A percentile compares a stretch with the other conserved stretches of the same genome.
These are phyloP conservation scores for Acleris sparsana DNA, from an alignment of 2,888 invertebrate genomes.

Conservation along the genomic window DNA sequence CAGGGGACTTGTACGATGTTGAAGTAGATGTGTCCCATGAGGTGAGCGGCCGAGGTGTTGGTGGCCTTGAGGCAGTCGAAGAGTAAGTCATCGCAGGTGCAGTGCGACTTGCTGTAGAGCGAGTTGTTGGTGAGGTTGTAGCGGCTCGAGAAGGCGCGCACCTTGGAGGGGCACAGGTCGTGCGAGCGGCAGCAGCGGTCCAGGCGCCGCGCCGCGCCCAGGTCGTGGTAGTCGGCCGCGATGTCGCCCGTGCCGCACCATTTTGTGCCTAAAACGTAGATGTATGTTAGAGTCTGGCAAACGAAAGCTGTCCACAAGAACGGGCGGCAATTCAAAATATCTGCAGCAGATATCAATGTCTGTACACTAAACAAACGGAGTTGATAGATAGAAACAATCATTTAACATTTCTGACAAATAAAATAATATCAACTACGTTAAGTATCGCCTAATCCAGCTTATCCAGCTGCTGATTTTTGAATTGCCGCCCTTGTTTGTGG, in stretches of 20 bases:
- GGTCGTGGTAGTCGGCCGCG: conserved; percentile 91
- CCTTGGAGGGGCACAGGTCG: conserved; percentile 94
- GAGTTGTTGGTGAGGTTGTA: conserved; percentile 94
- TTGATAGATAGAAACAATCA: too few species aligned
- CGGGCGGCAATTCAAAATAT: too few species aligned
- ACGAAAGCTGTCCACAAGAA: too few species aligned
- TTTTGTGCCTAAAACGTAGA: conserved; percentile 87
- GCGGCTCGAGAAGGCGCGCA: conserved; percentile 86
- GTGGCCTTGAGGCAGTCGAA: conserved; percentile 91
- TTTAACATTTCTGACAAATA: too few species aligned
- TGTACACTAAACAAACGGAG: too few species aligned
- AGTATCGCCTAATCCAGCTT: too few species aligned
- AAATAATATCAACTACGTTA: too few species aligned
- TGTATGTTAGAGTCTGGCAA: too few species aligned
- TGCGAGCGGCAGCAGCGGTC: conserved; percentile 95
- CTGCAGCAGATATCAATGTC: too few species aligned
- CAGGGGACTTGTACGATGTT: conserved; percentile 91
- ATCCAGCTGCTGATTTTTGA: too few species aligned
- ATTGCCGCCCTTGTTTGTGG: too few species aligned
- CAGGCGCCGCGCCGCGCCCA: conserved; percentile 88
- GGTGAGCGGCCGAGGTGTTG: conserved; percentile 87
- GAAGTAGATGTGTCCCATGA: conserved; percentile 94
- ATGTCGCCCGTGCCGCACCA: conserved; percentile 97
- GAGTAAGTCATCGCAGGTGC: conserved; percentile 92
- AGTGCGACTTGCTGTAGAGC: conserved; percentile 94